These are phyloP conservation scores for Aplysia californica DNA, from an alignment of 1,140 invertebrate genomes.

Conservation along the genomic window DNA sequence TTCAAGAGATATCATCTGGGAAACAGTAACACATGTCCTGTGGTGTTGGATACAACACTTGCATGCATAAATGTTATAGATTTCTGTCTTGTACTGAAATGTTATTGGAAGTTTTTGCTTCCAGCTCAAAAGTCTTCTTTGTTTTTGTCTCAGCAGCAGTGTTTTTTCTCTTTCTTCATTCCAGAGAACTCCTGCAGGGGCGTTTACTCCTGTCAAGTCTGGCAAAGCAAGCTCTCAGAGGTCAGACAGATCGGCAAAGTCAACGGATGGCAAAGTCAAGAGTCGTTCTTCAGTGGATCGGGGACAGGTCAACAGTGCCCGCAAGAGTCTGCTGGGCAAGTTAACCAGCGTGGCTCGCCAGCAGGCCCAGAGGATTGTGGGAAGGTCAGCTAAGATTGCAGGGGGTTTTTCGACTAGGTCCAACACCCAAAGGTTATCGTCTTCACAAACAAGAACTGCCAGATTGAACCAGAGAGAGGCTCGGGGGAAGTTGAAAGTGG, in stretches of 20 bases:
- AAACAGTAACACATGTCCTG: too few species aligned
- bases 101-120: too few species aligned
- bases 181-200: conserved; percentile 5
- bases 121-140: too few species aligned
- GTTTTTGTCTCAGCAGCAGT: too few species aligned
- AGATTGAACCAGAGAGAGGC: not conserved
- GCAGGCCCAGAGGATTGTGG: conserved; percentile 4
- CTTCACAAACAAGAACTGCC: not conserved
- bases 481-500: not conserved
- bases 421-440: too few species aligned
- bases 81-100: too few species aligned
- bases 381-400: not conserved
- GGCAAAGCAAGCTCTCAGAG: not conserved
- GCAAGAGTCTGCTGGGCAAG: conserved; percentile 25
- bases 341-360: conserved; percentile 2
- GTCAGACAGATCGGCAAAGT: not conserved
- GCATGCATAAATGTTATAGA: too few species aligned
- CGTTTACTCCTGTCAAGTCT: conserved; percentile 2
- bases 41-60: too few species aligned
- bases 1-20: too few species aligned
- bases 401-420: too few species aligned
- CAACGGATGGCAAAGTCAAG: too few species aligned
- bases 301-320: conserved; percentile 19
- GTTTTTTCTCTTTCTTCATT: not conserved
- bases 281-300: too few species aligned